Evolutionary conservation across 2,113 vertebrate species (phyloP).

Genomic region (Lycaon pictus): DNA sequence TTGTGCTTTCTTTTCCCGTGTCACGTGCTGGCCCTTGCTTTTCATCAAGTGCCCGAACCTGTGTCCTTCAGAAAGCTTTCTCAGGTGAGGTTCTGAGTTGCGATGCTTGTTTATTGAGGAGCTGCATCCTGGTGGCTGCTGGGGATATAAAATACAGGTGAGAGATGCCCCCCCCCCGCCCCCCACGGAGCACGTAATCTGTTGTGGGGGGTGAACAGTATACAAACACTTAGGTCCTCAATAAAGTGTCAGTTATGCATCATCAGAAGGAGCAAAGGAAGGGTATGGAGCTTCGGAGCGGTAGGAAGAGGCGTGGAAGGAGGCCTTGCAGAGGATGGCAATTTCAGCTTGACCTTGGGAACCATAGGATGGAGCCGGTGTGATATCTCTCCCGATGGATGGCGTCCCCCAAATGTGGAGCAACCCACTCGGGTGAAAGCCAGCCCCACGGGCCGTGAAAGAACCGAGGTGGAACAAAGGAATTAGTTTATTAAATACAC

Average conservation of each 20-base stretch:
- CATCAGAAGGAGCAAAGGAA: neutral
- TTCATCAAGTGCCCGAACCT: neutral
- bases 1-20: neutral
- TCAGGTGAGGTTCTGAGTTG: conserved; percentile 22
- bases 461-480: neutral
- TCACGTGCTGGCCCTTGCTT: neutral
- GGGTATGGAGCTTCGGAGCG: neutral
- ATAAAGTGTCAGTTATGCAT: neutral
- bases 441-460: neutral
- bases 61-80: neutral
- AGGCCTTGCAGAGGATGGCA: neutral
- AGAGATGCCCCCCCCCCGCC: neutral
- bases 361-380: neutral
- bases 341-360: neutral
- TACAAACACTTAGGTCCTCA: neutral
- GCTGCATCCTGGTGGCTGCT: neutral
- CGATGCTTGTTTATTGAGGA: conserved; percentile 4
- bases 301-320: neutral
- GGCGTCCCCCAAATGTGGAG: neutral
- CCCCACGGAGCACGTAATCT: neutral
- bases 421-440: neutral
- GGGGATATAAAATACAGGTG: neutral
- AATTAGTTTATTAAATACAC: neutral
- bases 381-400: neutral
- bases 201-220: neutral